Evolutionary conservation across 2,113 vertebrate genomes (phyloP), one percentile per base, ranked within the genome.

Genomic region (Spheniscus mendiculus): DNA sequence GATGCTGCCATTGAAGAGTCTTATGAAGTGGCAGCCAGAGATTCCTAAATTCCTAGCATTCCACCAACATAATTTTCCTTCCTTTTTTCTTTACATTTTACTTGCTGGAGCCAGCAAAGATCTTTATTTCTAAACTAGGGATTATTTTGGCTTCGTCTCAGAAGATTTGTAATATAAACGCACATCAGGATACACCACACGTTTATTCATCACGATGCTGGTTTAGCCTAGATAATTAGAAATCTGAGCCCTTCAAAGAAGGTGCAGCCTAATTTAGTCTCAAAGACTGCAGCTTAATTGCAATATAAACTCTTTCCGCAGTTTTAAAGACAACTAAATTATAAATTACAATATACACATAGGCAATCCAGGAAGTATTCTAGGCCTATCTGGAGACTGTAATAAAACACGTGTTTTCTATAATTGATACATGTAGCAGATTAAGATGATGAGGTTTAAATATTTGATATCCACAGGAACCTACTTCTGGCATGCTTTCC

Each of bases 211-310:
- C 89, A 77, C 92, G 94, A 85, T 6, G 42, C 30, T 40, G 50
- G 52, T 55, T 86, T 58, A 81, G 59, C 36, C 30, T 2, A 29
- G 91, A 56, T 94, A 92, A 97, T 93, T 77, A 88, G 89, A 93
- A 96, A 70, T 10, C 3, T 26, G 72, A 95, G 87, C 71, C 79
- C 81, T 94, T 90, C 27, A 2, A 86, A 92, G 93, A 91, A 91
- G 93, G 87, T 47, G 66, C 66, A 34, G 77, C 53, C 53, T 83
- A 83, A 92, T 95, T 97, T 69, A 63, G 52, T 82, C 90, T 67
- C 90, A 59, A 94, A 91, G 53, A 71, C 83, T 59, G 82, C 63
- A n/a, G 85, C 91, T 91, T 95, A 96, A 96, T 96, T 91, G 96
- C 93, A 92, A 97, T 66, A 95, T 72, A 96, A 96, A 92, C 52